These are phyloP conservation scores for Mythimna ferrago DNA, from an alignment of 2,888 invertebrate species.

Conservation along the genomic window DNA sequence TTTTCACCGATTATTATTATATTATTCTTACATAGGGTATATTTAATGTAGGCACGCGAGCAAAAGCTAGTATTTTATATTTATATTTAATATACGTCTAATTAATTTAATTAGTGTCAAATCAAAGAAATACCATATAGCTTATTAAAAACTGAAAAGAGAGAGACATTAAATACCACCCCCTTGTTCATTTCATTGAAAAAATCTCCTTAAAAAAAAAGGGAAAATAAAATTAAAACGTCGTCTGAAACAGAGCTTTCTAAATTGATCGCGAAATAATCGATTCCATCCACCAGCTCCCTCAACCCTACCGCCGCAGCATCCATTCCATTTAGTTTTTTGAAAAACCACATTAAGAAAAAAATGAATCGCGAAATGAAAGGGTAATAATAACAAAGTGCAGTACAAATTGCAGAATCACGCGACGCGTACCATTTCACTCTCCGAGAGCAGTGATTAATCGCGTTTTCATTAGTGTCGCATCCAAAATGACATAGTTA, in stretches of 20 bases:
- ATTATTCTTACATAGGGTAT: too few relatives aligned
- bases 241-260: constrained; percentile 17
- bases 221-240: constrained; percentile 15
- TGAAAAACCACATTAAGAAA: constrained; percentile 57
- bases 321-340: constrained; percentile 58
- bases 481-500: constrained; percentile 90
- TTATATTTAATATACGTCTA: too few relatives aligned
- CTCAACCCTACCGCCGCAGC: constrained; percentile 54
- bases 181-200: neutral
- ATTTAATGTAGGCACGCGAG: too few relatives aligned
- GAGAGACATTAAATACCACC: neutral
- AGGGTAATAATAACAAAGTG: constrained; percentile 69
- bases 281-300: constrained; percentile 42
- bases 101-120: too few relatives aligned
- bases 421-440: constrained; percentile 76
- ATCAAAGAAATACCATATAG: neutral
- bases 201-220: neutral
- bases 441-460: constrained; percentile 83
- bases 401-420: constrained; percentile 79
- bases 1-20: too few relatives aligned
- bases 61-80: too few relatives aligned
- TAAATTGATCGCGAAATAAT: constrained; percentile 47
- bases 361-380: constrained; percentile 55
- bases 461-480: constrained; percentile 86
- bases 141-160: neutral